These are phyloP conservation scores for Cloeon dipterum DNA, from an alignment of 2,888 invertebrate genomes.

Conservation along the genomic window DNA sequence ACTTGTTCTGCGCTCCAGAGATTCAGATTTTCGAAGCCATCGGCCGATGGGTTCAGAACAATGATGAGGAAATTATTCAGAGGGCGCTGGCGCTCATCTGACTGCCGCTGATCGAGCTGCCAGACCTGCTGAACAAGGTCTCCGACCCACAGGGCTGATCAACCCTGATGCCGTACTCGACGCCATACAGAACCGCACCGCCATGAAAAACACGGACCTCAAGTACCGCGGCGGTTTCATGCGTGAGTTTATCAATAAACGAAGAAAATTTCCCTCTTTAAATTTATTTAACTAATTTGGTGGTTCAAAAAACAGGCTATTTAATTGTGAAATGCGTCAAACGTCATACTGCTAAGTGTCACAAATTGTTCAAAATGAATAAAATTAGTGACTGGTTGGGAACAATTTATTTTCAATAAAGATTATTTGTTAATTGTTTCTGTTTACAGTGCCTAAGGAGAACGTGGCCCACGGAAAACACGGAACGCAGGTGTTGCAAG, in stretches of 20 bases:
- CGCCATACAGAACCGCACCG: conserved; percentile 73
- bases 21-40: conserved; percentile 86
- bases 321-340: too few relatives aligned
- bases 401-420: too few relatives aligned
- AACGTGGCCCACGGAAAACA: conserved; percentile 69
- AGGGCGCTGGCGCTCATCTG: conserved; percentile 26
- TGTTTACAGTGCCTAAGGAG: conserved; percentile 51
- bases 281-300: too few relatives aligned
- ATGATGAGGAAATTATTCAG: conserved; percentile 17
- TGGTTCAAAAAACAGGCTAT: too few relatives aligned
- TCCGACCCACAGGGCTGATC: conserved; percentile 62
- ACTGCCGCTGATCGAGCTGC: conserved; percentile 66
- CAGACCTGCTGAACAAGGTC: conserved; percentile 75
- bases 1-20: conserved; percentile 93
- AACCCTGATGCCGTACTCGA: conserved; percentile 80
- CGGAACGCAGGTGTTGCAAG: conserved; percentile 67
- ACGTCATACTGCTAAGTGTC: too few relatives aligned
- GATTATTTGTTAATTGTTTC: too few relatives aligned
- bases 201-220: conserved; percentile 51
- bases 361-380: too few relatives aligned
- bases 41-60: conserved; percentile 62
- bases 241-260: conserved; percentile 31
- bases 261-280: too few relatives aligned
- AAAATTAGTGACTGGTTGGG: too few relatives aligned
- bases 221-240: conserved; percentile 68